These are phyloP conservation scores for Ammodytes marinus DNA, from an alignment of 2,113 vertebrate species.

Conservation along the genomic window DNA sequence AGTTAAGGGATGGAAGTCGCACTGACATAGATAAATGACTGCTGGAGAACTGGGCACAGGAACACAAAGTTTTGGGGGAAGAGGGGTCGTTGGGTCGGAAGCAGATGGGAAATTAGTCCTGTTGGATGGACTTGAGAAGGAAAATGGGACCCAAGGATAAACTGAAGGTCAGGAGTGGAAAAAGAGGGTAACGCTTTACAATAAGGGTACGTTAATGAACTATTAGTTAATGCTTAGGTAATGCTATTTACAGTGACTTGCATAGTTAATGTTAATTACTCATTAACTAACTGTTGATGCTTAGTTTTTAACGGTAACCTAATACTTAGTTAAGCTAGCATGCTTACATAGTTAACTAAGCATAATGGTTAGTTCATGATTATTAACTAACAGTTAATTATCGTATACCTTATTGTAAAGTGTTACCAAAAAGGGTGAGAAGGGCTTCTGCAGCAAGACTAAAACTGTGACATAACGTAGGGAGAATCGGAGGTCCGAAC, in stretches of 20 bases:
- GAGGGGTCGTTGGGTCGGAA: not conserved
- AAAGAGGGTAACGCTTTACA: not conserved
- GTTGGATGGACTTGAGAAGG: constrained; percentile 18
- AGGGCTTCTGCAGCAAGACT: constrained; percentile 3
- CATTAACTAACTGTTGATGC: too few relatives aligned
- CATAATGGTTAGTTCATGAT: too few relatives aligned
- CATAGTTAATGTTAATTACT: too few relatives aligned
- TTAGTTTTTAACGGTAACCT: too few relatives aligned
- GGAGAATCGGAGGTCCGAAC: constrained; percentile 8
- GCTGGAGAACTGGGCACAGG: constrained; percentile 39
- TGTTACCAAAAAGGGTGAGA: not conserved
- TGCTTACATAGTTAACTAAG: too few relatives aligned
- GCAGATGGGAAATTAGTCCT: constrained; percentile 48
- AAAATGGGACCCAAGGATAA: constrained; percentile 8
- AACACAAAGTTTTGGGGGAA: not conserved
- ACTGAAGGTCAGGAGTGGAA: constrained; percentile 6
- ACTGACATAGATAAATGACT: constrained; percentile 70
- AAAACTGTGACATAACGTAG: not conserved
- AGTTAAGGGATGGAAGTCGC: constrained; percentile 54
- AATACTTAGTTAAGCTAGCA: too few relatives aligned
- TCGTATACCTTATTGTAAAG: too few relatives aligned
- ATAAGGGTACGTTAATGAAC: too few relatives aligned
- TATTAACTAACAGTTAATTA: too few relatives aligned
- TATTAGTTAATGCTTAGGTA: too few relatives aligned
- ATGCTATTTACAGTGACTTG: too few relatives aligned